Conservation (phyloP, 2,113 vertebrate genomes). For the Spermophilus dauricus region DNA sequence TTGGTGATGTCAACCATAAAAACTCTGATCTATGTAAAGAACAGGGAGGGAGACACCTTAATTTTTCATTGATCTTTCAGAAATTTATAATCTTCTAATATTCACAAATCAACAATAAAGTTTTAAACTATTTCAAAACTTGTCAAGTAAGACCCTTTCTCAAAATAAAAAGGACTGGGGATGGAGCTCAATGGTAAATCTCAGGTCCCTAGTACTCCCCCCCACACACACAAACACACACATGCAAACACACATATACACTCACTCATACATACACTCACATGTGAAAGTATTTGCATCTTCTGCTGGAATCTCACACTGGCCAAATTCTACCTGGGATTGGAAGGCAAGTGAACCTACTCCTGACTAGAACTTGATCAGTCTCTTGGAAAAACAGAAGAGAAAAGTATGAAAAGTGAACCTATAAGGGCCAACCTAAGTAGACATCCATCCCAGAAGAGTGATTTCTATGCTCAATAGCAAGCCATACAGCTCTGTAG, state of each 20-base stretch:
- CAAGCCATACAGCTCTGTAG: background rate
- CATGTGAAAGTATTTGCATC: too few species aligned
- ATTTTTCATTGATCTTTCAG: background rate
- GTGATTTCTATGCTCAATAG: background rate
- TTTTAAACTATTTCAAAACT: background rate
- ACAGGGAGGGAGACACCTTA: background rate
- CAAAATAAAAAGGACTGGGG: too few species aligned
- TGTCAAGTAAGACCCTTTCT: background rate
- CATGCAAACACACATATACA: too few species aligned
- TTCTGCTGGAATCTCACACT: background rate
- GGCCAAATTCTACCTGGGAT: background rate
- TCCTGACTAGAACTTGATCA: background rate
- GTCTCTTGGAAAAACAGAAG: background rate
- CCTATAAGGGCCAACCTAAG: background rate
- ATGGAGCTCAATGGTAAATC: too few species aligned
- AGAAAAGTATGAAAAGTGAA: background rate
- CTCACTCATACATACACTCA: too few species aligned
- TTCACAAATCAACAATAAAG: background rate
- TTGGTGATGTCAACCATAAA: background rate
- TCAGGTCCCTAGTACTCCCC: too few species aligned
- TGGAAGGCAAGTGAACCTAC: background rate
- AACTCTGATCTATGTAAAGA: background rate
- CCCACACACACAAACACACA: too few species aligned
- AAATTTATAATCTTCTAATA: background rate
- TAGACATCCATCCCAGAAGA: background rate